Percentiles rank a stretch among this genome's conserved stretches.
phyloP scores from a whole-genome alignment of 2,797 vertebrate genomes.

The Rhinophrynus dorsalis region DNA sequence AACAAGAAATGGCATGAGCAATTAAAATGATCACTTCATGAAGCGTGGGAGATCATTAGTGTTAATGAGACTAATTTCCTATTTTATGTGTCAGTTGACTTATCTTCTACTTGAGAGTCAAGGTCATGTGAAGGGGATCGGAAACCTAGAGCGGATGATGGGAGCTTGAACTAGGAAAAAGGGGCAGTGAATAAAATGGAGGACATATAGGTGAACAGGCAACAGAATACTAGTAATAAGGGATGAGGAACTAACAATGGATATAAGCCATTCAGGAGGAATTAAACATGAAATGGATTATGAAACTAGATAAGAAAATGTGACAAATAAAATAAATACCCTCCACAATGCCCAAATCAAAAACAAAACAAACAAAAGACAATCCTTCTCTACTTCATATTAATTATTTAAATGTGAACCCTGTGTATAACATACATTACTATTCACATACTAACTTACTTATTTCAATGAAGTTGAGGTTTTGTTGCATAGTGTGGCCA shows the following conservation, averaged over 20 bases:
- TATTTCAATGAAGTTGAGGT: no score
- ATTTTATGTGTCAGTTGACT: background rate
- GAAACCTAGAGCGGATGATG: background rate
- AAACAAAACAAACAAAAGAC: no score
- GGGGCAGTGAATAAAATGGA: no score
- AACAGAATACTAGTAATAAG: no score
- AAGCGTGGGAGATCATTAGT: slow-evolving; percentile 6
- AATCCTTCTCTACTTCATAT: no score
- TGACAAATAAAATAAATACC: no score
- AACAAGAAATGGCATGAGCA: background rate
- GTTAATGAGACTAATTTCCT: slow-evolving; percentile 12
- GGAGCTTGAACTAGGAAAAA: background rate
- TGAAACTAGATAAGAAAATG: background rate
- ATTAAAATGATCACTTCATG: slow-evolving; percentile 15
- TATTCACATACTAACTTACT: no score
- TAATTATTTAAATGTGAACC: no score
- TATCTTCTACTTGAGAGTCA: background rate
- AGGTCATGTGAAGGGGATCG: slow-evolving; percentile 13
- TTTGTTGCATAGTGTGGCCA: no score
- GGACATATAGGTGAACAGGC: no score
- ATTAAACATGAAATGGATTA: background rate
- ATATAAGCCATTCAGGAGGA: background rate
- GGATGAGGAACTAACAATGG: background rate
- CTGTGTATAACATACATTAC: no score
- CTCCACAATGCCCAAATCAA: no score